Conservation (phyloP, 2,888 invertebrate genomes). For the Volucella inanis region DNA sequence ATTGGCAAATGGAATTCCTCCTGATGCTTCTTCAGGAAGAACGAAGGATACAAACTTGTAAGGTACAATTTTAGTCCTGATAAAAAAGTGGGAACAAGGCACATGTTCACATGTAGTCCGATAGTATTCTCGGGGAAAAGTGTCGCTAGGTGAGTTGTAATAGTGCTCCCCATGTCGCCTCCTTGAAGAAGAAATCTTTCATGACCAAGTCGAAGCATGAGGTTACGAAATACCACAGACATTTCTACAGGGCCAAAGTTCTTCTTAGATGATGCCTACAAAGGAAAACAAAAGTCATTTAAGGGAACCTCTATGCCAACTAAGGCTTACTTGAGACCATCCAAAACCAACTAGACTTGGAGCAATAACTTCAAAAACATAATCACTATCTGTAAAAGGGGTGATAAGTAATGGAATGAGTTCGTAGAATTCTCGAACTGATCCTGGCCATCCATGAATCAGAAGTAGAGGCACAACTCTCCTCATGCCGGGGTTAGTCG, state of each 20-base stretch:
- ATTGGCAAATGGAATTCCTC: conserved; percentile 84
- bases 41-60: conserved; percentile 84
- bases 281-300: not conserved
- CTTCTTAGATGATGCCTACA: conserved; percentile 78
- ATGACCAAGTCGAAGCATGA: conserved; percentile 85
- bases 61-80: conserved; percentile 82
- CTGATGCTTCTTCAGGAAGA: conserved; percentile 84
- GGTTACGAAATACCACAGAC: conserved; percentile 82
- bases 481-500: conserved; percentile 83
- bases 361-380: conserved; percentile 88
- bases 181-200: conserved; percentile 88
- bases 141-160: conserved; percentile 86
- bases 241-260: conserved; percentile 83
- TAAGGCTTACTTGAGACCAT: conserved; percentile 85
- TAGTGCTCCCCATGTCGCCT: conserved; percentile 91
- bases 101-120: conserved; percentile 87
- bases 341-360: conserved; percentile 89
- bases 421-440: conserved; percentile 91
- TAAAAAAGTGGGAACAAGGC: conserved; percentile 80
- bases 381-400: conserved; percentile 84
- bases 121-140: conserved; percentile 86
- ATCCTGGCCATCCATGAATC: conserved; percentile 95
- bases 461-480: conserved; percentile 87
- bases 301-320: not conserved
- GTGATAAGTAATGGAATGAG: conserved; percentile 87